Conservation (phyloP, 2,888 invertebrate species). For the Drosophila recens region DNA sequence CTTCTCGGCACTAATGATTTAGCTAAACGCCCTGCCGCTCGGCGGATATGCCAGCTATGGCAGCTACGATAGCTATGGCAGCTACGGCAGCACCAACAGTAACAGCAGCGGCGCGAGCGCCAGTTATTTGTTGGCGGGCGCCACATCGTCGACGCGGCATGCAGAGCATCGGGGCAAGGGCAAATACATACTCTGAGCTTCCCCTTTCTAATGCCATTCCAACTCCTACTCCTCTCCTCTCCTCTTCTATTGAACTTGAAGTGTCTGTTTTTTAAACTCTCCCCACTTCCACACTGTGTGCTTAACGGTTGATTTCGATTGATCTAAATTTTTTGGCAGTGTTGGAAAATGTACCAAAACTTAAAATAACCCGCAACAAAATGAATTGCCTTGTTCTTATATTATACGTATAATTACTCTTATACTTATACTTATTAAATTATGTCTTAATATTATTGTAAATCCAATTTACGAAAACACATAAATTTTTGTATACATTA, state of each 20-base stretch:
- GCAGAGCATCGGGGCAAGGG: conserved; percentile 72
- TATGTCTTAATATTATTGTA: conserved; percentile 62
- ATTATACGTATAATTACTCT: conserved; percentile 37
- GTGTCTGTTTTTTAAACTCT: conserved; percentile 8
- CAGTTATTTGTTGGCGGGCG: conserved; percentile 63
- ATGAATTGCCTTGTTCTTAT: conserved; percentile 73
- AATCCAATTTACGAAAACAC: conserved; percentile 75
- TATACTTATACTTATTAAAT: conserved; percentile 42
- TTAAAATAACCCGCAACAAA: conserved; percentile 31
- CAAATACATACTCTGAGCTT: conserved; percentile 68
- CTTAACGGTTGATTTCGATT: conserved; percentile 23
- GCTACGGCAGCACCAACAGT: conserved; percentile 66
- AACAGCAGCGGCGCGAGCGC: conserved; percentile 71
- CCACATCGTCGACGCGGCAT: conserved; percentile 73
- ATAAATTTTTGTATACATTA: conserved; percentile 60
- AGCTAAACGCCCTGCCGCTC: conserved; percentile 82
- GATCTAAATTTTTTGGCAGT: conserved; percentile 47
- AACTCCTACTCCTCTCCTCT: not conserved
- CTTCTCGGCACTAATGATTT: conserved; percentile 90
- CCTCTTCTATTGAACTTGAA: conserved; percentile 5
- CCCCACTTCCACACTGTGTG: conserved; percentile 25
- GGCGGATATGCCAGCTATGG: conserved; percentile 59
- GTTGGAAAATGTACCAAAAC: conserved; percentile 64
- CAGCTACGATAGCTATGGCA: conserved; percentile 62
- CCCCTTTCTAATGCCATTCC: conserved; percentile 4